Base-by-base conservation (phyloP, 2,113 vertebrate species). In the Ptychochromis oligacanthus region DNA sequence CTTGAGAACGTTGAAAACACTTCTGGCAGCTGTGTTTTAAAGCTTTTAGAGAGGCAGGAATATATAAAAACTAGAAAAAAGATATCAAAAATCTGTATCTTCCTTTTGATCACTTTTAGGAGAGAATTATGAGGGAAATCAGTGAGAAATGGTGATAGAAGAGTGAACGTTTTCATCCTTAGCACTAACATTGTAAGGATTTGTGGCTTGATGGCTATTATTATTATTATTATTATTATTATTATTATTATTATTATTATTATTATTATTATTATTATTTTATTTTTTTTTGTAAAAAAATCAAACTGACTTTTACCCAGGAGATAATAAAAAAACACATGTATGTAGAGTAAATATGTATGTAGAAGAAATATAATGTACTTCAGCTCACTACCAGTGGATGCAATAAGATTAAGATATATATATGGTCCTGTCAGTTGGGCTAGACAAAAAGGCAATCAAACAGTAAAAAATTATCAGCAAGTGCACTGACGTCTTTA, bases 1-100 rank as follows among this genome's bases (percentile, higher is more conserved):
- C 78, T 34, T 56, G 77, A 57, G 72, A 75, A 86, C 72, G 86
- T 46, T 83, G 52, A 58, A 88, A 82, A 84, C 64, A 79, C 62
- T 46, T 60, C 46, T 80, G 84, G 74, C 70, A 82, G 83, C 75
- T 82, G 56, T 14, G 52, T 60, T 43, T 84, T 54, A 54, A 72
- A 76, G 80, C 80, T 58, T 80, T 65, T 18, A 31, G 54, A 36
- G 40, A 65, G 14, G 75, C 38, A 61, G 70, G 74, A 52, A 60
- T 56, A 13, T 72, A 75, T 58, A 18, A 78, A 82, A 74, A 81
- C 31, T 13, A 43, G 20, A 79, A 82, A 40, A 20, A 49, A 10
- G 10, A 64, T 75, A 78, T 65, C 55, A 26, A 59, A 80, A 77
- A 82, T 38, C 74, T 20, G 26, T 61, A 65, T 65, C 74, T 77